Base-by-base conservation (phyloP, 1,140 invertebrate species). In the Gryllus bimaculatus region DNA sequence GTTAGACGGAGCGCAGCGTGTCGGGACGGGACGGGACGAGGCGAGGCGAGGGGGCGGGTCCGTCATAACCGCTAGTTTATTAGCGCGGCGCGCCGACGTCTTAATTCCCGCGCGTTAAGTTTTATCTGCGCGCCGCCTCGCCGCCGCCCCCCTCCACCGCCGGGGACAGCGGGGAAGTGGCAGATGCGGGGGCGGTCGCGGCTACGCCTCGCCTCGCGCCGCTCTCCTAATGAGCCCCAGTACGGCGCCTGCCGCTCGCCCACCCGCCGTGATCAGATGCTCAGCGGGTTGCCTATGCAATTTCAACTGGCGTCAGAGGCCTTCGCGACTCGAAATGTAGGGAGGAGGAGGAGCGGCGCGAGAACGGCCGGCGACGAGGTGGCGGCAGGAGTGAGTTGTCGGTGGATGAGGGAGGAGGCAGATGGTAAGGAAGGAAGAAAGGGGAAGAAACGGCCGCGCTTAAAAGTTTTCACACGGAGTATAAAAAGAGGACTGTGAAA, bases 31-130 rank as follows among this genome's bases (percentile, higher is more conserved):
- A 39, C 26, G 26, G 26, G 26, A 39, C 26, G 26, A 39, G 26
- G 26, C 26, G 26, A 39, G 26, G 26, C 54, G 54, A 13, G 18
- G 18, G 54, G 54, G 54, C 54, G 54, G 54, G 54, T 66, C 54
- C 54, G 18, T 66, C 54, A 66, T 66, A 66, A 66, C 54, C 54
- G 54, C 54, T 66, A 66, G 54, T 66, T 66, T 66, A 66, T 66
- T 66, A 66, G 54, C 54, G 54, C 18, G 54, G 54, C 10, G 54
- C 54, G 10, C 54, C 54, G 54, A 66, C 54, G 54, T 66, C 54
- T 66, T 66, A 66, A 66, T 66, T 66, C 54, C 54, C 54, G 54
- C 10, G 54, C 54, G 54, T 66, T 66, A 66, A 66, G 54, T 66
- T 66, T 66, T 66, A 66, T 66, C 54, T 66, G 54, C 54, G 54